Base-by-base conservation (phyloP, 1,140 invertebrate genomes). In the Cyclina sinensis region DNA sequence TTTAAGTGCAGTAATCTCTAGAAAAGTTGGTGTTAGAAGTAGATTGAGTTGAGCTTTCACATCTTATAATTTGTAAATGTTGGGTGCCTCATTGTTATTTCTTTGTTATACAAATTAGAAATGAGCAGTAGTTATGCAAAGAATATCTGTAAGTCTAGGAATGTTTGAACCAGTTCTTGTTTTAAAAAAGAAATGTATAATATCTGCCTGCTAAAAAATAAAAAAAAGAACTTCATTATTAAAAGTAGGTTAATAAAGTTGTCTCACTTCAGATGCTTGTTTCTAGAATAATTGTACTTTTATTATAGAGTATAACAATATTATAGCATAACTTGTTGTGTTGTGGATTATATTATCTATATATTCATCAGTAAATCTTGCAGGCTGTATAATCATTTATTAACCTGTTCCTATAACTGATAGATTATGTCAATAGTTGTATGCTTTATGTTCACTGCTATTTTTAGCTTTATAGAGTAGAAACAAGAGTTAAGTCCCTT, bases 391-490 rank as follows among this genome's bases (percentile, higher is more conserved):
- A 46, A 59, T 85, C 43, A 73, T 54, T 74, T 32, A 48, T 73
- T 85, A 54, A 73, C 54, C 32, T 65, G 54, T 82, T 65, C 39
- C 32, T 48, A 43, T 43, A 43, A 43, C 5, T 79, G 35, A 79
- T 62, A 39, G 54, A 65, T 81, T 35, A 65, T 65, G 57, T 81
- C 32, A 78, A 24, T 78, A 78, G 74, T 51, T 48, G 43, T 46
- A 35, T 81, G 48, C 21, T 76, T 51, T 78, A 80, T 65, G 48
- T 54, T 46, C 85, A 87, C 21, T 88, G 86, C 70, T 88, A 83
- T 88, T 88, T 87, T 88, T 88, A 94, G 94, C 62, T 92, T 24
- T 92, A 94, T 86, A 89, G 93, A 62, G 74, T 91, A 62, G 94
- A 94, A 87, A 91, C 88, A 18, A 91, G 90, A 86, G 87, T 91